These are phyloP conservation scores for Eugnorisma glareosa DNA, from an alignment of 2,888 invertebrate genomes.

Conservation along the genomic window DNA sequence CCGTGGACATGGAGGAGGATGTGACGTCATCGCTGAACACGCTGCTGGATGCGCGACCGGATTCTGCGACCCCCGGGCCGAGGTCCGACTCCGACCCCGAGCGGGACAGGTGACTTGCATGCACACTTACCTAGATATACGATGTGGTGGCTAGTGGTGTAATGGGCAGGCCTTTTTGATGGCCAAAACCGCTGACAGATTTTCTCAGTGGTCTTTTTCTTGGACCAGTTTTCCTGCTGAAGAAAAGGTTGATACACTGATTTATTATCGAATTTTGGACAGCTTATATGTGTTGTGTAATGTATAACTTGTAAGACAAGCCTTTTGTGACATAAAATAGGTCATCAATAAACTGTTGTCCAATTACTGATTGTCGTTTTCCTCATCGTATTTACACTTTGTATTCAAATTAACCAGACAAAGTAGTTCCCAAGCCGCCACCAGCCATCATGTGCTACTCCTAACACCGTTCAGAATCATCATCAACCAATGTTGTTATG, in stretches of 20 bases:
- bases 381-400: neutral
- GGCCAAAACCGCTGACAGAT: neutral
- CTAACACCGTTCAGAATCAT: conserved; percentile 48
- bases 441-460: conserved; percentile 34
- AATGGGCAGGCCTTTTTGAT: neutral
- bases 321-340: conserved; percentile 13
- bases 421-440: conserved; percentile 4
- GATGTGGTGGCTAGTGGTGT: conserved; percentile 36
- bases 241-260: neutral
- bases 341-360: neutral
- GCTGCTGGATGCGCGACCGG: conserved; percentile 94
- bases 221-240: neutral
- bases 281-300: neutral
- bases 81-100: conserved; percentile 81
- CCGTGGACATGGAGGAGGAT: conserved; percentile 98
- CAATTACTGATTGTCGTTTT: neutral
- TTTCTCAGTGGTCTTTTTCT: neutral
- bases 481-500: conserved; percentile 56
- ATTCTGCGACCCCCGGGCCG: conserved; percentile 86
- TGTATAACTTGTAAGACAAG: neutral
- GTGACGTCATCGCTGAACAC: conserved; percentile 98
- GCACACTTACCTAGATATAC: conserved; percentile 1
- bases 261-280: too few relatives aligned
- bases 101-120: conserved; percentile 79
- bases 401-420: neutral